Base-by-base conservation (phyloP, 2,113 vertebrate species). In the Chelonoidis abingdonii region DNA sequence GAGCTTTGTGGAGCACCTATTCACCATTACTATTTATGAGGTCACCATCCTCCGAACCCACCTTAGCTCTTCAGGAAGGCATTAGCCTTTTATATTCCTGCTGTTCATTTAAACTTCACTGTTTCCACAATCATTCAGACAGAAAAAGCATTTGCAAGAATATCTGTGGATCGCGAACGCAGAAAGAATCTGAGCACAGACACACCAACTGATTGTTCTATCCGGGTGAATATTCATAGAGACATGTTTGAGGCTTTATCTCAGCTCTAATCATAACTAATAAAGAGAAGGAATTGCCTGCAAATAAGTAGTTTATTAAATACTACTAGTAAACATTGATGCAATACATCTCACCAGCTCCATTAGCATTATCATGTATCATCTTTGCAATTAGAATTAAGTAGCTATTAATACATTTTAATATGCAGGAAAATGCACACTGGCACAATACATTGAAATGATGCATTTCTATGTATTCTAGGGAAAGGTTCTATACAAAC, bases 21-120 rank as follows among this genome's bases (percentile, higher is more conserved):
- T 80, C 72, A 90, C 22, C 22, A 57, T 10, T 81, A 29, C 57
- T 80, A 54, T 1, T 2, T 2, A 6, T 10, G 54, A 31, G 2
- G 47, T 6, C 0, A 0, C 27, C 75, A 27, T 83, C 47, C 82
- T 80, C 29, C 17, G 81, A 16, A 2, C 3, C 79, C 9, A 53
- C 52, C 25, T 41, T 76, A 44, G 47, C 21, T 53, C 75, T 29
- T 17, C 47, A 95, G 16, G 49, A 1, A 88, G 9, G 31, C 21
- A 59, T 49, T 52, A 87, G 16, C 52, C 62, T 38, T 2, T 0
- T 29, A 92, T 56, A 75, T n/a, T 83, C 84, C 78, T 80, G 27
- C 21, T 62, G n/a, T 8, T 16, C 27, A 72, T 29, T 79, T 79
- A 24, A 14, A 38, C 4, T 35, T 57, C 22, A 47, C 31, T 87